Conservation (phyloP, 1,140 invertebrate species). For the Halictus rubicundus region DNA sequence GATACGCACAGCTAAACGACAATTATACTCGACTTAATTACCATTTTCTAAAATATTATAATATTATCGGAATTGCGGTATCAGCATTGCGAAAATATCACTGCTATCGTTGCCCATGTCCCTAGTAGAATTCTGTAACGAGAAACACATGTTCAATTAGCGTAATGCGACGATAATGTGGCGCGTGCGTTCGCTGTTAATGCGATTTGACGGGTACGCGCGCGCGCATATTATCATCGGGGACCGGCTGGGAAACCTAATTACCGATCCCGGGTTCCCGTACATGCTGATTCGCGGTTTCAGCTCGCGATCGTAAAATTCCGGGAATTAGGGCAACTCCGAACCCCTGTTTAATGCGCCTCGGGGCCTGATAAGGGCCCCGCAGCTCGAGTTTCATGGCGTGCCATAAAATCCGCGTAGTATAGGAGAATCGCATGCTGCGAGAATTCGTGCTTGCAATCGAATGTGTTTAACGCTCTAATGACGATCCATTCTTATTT, state of each 20-base stretch:
- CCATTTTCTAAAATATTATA: too few species aligned
- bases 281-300: neutral
- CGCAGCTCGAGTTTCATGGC: too few species aligned
- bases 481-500: too few species aligned
- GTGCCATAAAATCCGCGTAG: too few species aligned
- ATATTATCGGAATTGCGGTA: neutral
- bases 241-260: neutral
- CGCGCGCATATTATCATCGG: neutral
- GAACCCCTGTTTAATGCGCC: too few species aligned
- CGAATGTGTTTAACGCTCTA: too few species aligned
- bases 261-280: neutral
- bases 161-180: slow-evolving; percentile 11
- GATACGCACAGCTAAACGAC: too few species aligned
- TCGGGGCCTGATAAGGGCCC: too few species aligned
- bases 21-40: too few species aligned
- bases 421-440: too few species aligned
- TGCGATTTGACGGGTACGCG: neutral
- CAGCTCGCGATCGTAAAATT: neutral
- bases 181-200: neutral
- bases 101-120: neutral
- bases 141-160: slow-evolving; percentile 11
- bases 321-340: too few species aligned
- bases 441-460: too few species aligned
- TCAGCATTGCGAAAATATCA: slow-evolving; percentile 42
- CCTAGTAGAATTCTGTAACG: neutral